These are phyloP conservation scores for Muscidifurax raptorellus DNA, from an alignment of 1,140 invertebrate genomes.

Conservation along the genomic window DNA sequence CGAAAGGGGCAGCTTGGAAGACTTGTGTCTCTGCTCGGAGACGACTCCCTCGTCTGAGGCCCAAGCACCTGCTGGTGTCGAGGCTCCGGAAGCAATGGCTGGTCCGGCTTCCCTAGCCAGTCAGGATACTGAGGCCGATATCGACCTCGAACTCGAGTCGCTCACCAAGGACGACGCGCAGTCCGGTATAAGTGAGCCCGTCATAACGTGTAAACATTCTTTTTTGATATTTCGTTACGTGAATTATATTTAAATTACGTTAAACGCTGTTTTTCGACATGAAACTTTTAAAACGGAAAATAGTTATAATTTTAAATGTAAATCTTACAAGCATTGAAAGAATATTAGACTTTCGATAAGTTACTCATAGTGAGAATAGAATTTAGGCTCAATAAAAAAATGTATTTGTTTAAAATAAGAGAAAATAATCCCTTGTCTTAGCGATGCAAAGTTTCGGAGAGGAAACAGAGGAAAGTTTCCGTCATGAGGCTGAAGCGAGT, in stretches of 20 bases:
- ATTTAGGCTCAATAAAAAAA: no score
- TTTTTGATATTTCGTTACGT: no score
- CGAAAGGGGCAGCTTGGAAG: constrained; percentile 44
- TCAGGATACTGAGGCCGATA: constrained; percentile 67
- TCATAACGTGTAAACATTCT: not conserved
- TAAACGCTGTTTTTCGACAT: no score
- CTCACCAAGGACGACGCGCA: constrained; percentile 60
- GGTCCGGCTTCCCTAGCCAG: constrained; percentile 57
- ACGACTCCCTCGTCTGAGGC: not conserved
- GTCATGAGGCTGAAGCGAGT: constrained; percentile 35
- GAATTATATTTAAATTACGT: no score
- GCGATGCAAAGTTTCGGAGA: constrained; percentile 45
- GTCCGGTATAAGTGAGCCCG: constrained; percentile 41
- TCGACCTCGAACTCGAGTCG: constrained; percentile 65
- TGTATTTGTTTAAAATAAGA: no score
- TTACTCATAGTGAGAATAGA: no score
- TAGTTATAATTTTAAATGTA: no score
- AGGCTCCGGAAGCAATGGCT: not conserved
- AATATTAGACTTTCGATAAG: no score
- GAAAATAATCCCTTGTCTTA: not conserved
- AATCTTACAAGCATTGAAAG: no score
- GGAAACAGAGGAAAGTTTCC: not conserved
- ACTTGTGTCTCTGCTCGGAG: constrained; percentile 25
- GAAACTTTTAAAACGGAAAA: no score
- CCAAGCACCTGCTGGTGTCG: not conserved